Percentiles rank a stretch among this genome's conserved stretches.
These are phyloP conservation scores for Phyllotis vaccarum DNA, from an alignment of 2,797 vertebrate species.

Conservation along the genomic window DNA sequence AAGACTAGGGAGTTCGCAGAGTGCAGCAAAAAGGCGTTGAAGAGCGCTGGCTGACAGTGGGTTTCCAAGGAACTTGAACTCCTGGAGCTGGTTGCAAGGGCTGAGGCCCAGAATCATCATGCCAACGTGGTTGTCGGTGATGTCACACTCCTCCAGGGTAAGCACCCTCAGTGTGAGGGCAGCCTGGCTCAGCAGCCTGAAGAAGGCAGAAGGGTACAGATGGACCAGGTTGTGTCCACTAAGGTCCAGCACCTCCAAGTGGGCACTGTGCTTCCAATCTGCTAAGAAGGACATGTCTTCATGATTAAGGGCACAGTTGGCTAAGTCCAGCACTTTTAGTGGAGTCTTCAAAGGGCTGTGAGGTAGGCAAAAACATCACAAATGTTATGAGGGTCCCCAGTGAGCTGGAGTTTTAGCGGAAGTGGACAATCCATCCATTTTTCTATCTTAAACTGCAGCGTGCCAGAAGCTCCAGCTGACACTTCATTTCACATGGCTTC, in stretches of 20 bases:
- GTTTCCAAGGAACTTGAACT: conserved; percentile 95
- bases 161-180: conserved; percentile 90
- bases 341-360: conserved; percentile 93
- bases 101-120: conserved; percentile 88
- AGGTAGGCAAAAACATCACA: conserved; percentile 60
- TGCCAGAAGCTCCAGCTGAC: neutral
- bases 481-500: neutral
- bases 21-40: conserved; percentile 88
- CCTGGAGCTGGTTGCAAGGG: conserved; percentile 90
- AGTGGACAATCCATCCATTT: neutral
- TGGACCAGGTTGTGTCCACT: conserved; percentile 93
- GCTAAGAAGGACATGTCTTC: conserved; percentile 95
- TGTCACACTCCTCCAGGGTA: conserved; percentile 94
- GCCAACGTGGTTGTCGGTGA: conserved; percentile 91
- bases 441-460: too few relatives aligned
- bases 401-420: neutral
- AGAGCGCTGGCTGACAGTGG: conserved; percentile 92
- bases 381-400: neutral
- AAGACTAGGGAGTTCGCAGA: conserved; percentile 90
- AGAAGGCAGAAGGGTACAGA: conserved; percentile 91
- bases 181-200: conserved; percentile 92
- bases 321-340: conserved; percentile 92
- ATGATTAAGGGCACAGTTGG: conserved; percentile 93
- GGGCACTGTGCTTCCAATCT: conserved; percentile 92
- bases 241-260: conserved; percentile 93